Conservation (phyloP, 2,113 vertebrate genomes). For the Pterocles gutturalis region DNA sequence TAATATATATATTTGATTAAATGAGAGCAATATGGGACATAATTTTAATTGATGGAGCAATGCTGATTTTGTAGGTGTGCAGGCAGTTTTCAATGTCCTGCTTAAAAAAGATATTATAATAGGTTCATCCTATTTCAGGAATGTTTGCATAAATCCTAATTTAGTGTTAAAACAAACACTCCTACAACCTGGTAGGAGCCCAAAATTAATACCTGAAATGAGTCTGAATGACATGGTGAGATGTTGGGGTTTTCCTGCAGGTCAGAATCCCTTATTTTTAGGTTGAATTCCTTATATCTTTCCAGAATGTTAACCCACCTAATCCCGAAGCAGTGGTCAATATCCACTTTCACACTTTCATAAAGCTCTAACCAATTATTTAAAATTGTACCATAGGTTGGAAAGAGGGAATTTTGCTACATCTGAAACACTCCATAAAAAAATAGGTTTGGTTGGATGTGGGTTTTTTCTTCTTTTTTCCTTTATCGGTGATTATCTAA, state of each 20-base stretch:
- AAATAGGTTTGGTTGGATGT: not conserved
- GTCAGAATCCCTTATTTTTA: not conserved
- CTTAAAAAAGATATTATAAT: not conserved
- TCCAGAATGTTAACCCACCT: not conserved
- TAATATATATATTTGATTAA: conserved; percentile 5
- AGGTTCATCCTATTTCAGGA: not conserved
- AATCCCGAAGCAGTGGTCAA: not conserved
- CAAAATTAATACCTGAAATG: not conserved
- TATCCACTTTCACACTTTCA: not conserved
- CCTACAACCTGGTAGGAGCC: not conserved
- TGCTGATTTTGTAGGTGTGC: not conserved
- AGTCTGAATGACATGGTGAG: not conserved
- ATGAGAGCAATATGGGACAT: not conserved
- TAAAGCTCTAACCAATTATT: not conserved
- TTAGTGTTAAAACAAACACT: not conserved
- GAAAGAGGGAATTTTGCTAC: not conserved
- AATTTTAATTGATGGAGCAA: conserved; percentile 7
- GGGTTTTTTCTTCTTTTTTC: not conserved
- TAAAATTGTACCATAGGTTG: not conserved
- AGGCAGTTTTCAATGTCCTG: not conserved
- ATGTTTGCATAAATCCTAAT: not conserved
- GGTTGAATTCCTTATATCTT: not conserved
- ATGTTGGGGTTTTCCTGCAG: not conserved
- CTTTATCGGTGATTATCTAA: not conserved
- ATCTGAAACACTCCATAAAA: not conserved